Percentiles rank a stretch among this genome's conserved stretches.
phyloP scores from a whole-genome alignment of 2,797 vertebrate species.

The Astyanax mexicanus region DNA sequence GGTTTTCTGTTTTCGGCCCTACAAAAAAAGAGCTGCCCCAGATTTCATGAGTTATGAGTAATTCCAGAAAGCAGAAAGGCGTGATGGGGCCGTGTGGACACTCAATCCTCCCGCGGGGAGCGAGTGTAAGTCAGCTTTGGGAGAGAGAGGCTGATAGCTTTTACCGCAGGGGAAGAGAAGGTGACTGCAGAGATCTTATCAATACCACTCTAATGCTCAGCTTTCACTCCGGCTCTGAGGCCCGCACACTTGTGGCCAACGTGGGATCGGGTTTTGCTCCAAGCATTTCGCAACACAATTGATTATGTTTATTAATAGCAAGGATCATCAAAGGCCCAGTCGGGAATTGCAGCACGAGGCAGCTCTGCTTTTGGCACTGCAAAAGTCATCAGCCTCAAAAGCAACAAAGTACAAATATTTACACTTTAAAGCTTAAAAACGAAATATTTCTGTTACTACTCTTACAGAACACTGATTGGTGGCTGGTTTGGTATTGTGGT shows the following conservation, averaged over 20 bases:
- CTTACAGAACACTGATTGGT: too few relatives aligned
- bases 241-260: conserved; percentile 36
- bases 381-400: not conserved
- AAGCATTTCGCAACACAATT: conserved; percentile 45
- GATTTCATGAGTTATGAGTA: conserved; percentile 56
- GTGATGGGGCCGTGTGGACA: conserved; percentile 57
- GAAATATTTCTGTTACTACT: not conserved
- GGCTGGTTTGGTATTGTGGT: too few relatives aligned
- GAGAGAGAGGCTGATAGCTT: conserved; percentile 62
- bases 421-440: not conserved
- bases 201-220: conserved; percentile 41
- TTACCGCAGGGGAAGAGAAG: conserved; percentile 70
- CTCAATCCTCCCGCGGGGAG: conserved; percentile 71
- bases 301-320: conserved; percentile 51
- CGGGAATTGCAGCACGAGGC: conserved; percentile 27
- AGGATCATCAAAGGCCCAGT: conserved; percentile 26
- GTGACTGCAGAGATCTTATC: conserved; percentile 57
- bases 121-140: conserved; percentile 69
- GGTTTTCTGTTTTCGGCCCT: conserved; percentile 29
- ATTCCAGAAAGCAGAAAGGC: conserved; percentile 65
- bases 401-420: too few relatives aligned
- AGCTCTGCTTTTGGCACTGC: not conserved
- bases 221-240: conserved; percentile 40
- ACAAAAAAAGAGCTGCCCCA: conserved; percentile 52
- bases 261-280: conserved; percentile 37